Evolutionary conservation across 1,140 invertebrate species (phyloP), one percentile per base, ranked within the genome.

Genomic region (Drosophila kepulauana): DNA sequence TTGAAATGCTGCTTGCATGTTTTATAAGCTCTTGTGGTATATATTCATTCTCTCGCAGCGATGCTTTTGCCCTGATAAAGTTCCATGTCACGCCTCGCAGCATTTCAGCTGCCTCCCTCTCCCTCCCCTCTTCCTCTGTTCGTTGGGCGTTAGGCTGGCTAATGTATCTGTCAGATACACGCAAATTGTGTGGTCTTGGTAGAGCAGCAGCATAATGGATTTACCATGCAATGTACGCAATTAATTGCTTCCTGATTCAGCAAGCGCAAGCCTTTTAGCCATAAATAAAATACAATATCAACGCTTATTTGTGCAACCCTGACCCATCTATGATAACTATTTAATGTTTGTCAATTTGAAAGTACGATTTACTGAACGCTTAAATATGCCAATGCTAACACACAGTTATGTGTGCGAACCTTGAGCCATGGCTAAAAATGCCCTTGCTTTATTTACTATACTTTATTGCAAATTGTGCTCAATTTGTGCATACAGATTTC

Each of bases 131-230:
- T 16, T 20, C 38, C 35, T 7, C 1, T 41, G 6, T 13, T 15
- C 45, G 38, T 48, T 74, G 71, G 59, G 67, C 43, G 61, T 65
- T 20, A 5, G 43, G 48, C 8, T 15, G 57, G 63, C 63, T 65
- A 67, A 68, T 77, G 76, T 87, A 88, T 86, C 82, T 88, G 70
- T 81, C 78, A 71, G 74, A 78, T 86, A 71, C 81, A 81, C 48
- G 58, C 45, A 66, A 41, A 38, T 63, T 62, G 51, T 52, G 69
- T 59, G 59, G 65, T 51, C 51, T 48, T 73, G 54, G n/a, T 10
- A n/a, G 6, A 54, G 51, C 20, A 25, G 20, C 20, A 25, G 20
- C 28, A 58, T 58, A 61, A 58, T 75, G 33, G 73, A 61, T 61
- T 61, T 33, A 6, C 25, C 45, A 20, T 48, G 58, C 41, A 61